phyloP scores from a whole-genome alignment of 2,888 invertebrate genomes.

The Drosophila birchii region DNA sequence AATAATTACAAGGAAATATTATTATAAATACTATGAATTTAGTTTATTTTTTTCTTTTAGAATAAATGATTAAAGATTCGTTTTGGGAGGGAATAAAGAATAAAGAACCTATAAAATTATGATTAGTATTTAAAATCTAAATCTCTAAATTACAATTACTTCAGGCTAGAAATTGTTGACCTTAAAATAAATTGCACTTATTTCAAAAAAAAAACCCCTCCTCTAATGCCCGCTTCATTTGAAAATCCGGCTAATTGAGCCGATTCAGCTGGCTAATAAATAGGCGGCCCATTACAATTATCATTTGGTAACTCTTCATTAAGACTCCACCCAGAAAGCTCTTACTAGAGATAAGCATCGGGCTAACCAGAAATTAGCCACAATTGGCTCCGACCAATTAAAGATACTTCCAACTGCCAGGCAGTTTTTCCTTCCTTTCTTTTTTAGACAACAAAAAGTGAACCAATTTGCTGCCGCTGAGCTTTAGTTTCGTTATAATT shows the following conservation, averaged over 20 bases:
- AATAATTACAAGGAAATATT: background rate
- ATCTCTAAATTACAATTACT: background rate
- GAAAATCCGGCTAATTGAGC: conserved; percentile 13
- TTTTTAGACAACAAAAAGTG: conserved; percentile 27
- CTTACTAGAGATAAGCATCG: conserved; percentile 34
- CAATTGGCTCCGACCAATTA: conserved; percentile 26
- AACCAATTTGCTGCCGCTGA: conserved; percentile 28
- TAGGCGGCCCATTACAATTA: conserved; percentile 35
- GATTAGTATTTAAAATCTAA: background rate
- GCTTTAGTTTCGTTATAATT: conserved; percentile 46
- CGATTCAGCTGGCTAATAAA: conserved; percentile 30
- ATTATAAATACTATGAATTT: background rate
- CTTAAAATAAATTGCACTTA: conserved; percentile 13
- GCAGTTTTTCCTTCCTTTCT: conserved; percentile 8
- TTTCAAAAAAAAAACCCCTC: background rate
- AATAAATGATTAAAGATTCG: background rate
- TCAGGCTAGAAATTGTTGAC: conserved; percentile 4
- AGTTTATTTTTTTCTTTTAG: background rate
- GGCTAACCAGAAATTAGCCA: conserved; percentile 28
- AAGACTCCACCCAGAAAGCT: conserved; percentile 40
- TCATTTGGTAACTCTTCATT: conserved; percentile 40
- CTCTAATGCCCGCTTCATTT: background rate
- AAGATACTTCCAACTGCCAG: conserved; percentile 29
- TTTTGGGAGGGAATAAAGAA: background rate
- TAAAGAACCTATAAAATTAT: background rate